Evolutionary conservation across 2,888 invertebrate species (phyloP).

Genomic region (Boloria euphrosyne): DNA sequence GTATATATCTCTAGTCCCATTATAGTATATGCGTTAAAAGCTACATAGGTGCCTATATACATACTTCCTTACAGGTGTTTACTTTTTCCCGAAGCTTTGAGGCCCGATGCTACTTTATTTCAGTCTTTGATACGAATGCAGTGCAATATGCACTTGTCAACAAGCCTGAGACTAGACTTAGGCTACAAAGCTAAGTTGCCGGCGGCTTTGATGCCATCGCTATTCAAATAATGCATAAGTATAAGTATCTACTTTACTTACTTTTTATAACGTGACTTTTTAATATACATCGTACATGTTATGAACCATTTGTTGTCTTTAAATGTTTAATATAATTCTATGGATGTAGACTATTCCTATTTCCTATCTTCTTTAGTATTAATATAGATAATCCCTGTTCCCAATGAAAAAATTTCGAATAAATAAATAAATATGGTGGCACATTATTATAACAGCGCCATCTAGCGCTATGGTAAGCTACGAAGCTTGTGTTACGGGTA

Average conservation of each 20-base stretch:
- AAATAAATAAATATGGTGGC: too few species aligned
- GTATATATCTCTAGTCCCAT: too few species aligned
- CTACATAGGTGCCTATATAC: neutral
- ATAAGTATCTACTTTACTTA: neutral
- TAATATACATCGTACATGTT: neutral
- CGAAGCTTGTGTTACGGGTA: too few species aligned
- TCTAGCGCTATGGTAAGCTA: too few species aligned
- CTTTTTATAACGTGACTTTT: constrained; percentile 2
- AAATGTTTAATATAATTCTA: too few species aligned
- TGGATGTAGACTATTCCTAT: too few species aligned
- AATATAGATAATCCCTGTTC: too few species aligned
- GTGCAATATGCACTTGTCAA: constrained; percentile 65
- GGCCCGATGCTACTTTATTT: constrained; percentile 44
- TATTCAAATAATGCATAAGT: constrained; percentile 23
- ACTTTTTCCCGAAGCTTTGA: constrained; percentile 32
- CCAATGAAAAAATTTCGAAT: too few species aligned
- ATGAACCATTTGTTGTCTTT: too few species aligned
- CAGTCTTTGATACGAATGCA: constrained; percentile 49
- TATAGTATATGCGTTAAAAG: neutral
- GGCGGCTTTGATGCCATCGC: constrained; percentile 35
- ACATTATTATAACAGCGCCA: too few species aligned
- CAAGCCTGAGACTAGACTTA: constrained; percentile 47
- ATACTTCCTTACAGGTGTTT: constrained; percentile 23
- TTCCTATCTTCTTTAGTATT: too few species aligned
- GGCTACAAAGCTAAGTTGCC: constrained; percentile 44